Percentiles rank a stretch among this genome's conserved stretches.
Evolutionary conservation across 1,140 invertebrate species (phyloP).

Genomic region (Magallana ariakensis): DNA sequence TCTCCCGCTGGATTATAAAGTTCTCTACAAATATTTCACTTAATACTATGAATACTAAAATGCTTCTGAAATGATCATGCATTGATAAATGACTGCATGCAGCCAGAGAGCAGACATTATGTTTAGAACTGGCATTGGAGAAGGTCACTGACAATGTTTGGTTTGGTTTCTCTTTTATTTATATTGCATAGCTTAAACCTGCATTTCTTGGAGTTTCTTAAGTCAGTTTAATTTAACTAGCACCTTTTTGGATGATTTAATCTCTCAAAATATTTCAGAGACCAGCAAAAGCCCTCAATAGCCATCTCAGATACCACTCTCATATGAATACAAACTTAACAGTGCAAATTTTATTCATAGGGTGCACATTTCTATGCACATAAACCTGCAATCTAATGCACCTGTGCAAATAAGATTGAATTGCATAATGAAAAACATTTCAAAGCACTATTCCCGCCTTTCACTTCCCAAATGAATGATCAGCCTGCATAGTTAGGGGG

Average conservation of each 20-base stretch:
- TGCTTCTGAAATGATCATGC: too few relatives aligned
- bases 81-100: too few relatives aligned
- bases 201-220: not conserved
- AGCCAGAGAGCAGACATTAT: too few relatives aligned
- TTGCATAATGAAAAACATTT: slow-evolving; percentile 21
- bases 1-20: too few relatives aligned
- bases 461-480: slow-evolving; percentile 1
- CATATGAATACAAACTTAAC: slow-evolving; percentile 3
- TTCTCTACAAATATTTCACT: too few relatives aligned
- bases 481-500: not conserved
- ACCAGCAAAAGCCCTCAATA: not conserved
- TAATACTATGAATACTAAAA: too few relatives aligned
- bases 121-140: too few relatives aligned
- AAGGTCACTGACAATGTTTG: too few relatives aligned
- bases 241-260: not conserved
- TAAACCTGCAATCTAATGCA: slow-evolving; percentile 33
- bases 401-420: slow-evolving; percentile 33
- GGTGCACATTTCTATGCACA: slow-evolving; percentile 12
- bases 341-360: slow-evolving; percentile 19
- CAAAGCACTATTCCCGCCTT: not conserved
- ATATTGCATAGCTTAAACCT: not conserved
- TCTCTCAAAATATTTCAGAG: not conserved
- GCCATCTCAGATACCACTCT: slow-evolving; percentile 9
- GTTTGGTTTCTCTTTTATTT: not conserved
- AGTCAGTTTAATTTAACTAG: slow-evolving; percentile 3